A percentile compares a stretch with the other conserved stretches of the same genome.
These are phyloP conservation scores for Trichoplusia ni DNA, from an alignment of 1,140 invertebrate species.

Conservation along the genomic window DNA sequence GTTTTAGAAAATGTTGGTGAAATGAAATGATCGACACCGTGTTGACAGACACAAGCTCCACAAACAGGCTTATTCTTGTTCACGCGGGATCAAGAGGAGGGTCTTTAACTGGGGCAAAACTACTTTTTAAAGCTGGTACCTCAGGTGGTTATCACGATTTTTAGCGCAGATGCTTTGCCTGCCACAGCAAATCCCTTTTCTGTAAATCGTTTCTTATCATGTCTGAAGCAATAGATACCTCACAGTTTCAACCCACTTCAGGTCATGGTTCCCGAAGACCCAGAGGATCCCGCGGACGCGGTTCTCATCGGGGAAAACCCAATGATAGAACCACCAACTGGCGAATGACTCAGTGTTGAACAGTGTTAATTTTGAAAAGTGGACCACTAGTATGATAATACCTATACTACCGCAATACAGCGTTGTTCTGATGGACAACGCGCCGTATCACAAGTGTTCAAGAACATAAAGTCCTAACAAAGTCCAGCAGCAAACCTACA, in stretches of 20 bases:
- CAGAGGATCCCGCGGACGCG: too few species aligned
- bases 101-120: constrained; percentile 33
- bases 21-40: constrained; percentile 31
- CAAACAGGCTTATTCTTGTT: constrained; percentile 34
- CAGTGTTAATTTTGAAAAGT: constrained; percentile 23
- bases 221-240: too few species aligned
- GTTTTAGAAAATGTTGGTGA: constrained; percentile 24
- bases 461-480: constrained; percentile 38
- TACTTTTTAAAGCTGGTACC: constrained; percentile 36
- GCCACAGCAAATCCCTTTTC: too few species aligned
- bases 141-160: constrained; percentile 19
- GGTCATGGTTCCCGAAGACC: too few species aligned
- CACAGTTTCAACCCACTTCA: too few species aligned
- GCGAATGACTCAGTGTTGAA: too few species aligned
- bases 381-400: constrained; percentile 17
- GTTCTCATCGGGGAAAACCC: too few species aligned
- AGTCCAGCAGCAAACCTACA: constrained; percentile 34
- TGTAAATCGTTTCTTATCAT: too few species aligned
- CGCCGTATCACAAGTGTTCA: constrained; percentile 29
- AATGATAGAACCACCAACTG: too few species aligned
- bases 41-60: constrained; percentile 32
- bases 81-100: constrained; percentile 28
- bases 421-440: constrained; percentile 35
- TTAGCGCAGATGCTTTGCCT: too few species aligned
- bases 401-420: constrained; percentile 15